Base-by-base conservation (phyloP, 1,140 invertebrate genomes). In the Papilio aristodemus region DNA sequence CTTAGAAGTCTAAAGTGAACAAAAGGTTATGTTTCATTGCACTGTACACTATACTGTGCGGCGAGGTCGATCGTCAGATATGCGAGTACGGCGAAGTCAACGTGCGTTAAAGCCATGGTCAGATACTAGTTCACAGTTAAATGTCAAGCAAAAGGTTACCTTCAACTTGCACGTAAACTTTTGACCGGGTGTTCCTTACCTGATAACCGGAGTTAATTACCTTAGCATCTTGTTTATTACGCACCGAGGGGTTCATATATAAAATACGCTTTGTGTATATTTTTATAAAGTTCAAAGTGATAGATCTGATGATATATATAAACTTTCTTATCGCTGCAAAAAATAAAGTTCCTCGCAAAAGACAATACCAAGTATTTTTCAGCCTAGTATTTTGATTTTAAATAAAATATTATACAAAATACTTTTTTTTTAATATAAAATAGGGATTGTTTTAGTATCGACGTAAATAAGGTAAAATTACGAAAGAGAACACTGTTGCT, bases 1-100 rank as follows among this genome's bases (percentile, higher is more conserved):
- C 27, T 6, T 32, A 32, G 27, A 32, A 32, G 2, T 19, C 19
- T n/a, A n/a, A n/a, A n/a, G n/a, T 19, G 19, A 50, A 22, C 17
- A 50, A 22, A 9, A 22, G 10, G 43, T 50, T 5, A 54, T 25
- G 19, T 22, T 54, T 50, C 19, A 54, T 54, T 11, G 46, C 14
- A 32, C 6, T 6, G 27, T 32, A 13, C 9, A n/a, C n/a, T n/a
- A n/a, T n/a, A n/a, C n/a, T n/a, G n/a, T 54, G n/a, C 5, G 9
- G 19, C 46, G 22, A 54, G 46, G 46, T 54, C 22, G 46, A 54
- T 54, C 19, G 17, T 54, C 17, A 54, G 46, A 54, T 54, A 25
- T 54, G 14, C 14, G n/a, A n/a, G n/a, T n/a, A n/a, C n/a, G 9
- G 17, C 14, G 8, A 54, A 13, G 17, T 50, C 11, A 50, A 22